Percentiles rank a stretch among this genome's conserved stretches.
Conservation (phyloP, 1,140 invertebrate genomes). For the Neomicropteryx cornuta region DNA sequence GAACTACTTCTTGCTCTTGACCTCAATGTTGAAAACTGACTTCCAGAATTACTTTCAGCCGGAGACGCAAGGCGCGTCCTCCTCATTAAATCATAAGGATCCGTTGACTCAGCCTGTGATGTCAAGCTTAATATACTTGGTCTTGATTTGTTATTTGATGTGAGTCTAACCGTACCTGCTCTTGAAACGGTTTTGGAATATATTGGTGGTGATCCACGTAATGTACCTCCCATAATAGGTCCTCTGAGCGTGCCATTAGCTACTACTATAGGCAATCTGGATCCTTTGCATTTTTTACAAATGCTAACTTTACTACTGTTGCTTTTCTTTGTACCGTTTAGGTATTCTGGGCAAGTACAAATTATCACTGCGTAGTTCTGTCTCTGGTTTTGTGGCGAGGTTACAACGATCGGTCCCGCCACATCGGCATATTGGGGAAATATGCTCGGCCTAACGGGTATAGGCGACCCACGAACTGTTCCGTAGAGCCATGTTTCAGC, state of each 20-base stretch:
- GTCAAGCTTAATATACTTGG: constrained; percentile 45
- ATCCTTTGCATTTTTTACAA: constrained; percentile 72
- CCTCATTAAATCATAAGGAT: constrained; percentile 73
- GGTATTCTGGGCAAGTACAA: constrained; percentile 64
- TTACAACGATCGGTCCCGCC: constrained; percentile 40
- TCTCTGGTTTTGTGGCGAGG: constrained; percentile 36
- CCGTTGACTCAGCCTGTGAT: constrained; percentile 38
- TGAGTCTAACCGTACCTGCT: constrained; percentile 48
- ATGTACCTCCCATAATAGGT: no score
- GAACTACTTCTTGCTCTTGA: constrained; percentile 49
- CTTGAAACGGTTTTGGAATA: no score
- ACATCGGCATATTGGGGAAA: constrained; percentile 43
- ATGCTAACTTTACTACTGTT: constrained; percentile 54
- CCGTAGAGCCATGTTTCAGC: constrained; percentile 74
- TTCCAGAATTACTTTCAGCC: constrained; percentile 37
- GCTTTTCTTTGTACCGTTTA: constrained; percentile 58
- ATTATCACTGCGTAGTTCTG: constrained; percentile 54
- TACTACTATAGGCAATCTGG: constrained; percentile 50
- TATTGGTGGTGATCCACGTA: no score
- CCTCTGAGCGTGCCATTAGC: constrained; percentile 43
- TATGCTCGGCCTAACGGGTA: constrained; percentile 27
- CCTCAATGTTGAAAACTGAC: constrained; percentile 37
- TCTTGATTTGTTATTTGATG: constrained; percentile 41
- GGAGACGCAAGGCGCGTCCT: constrained; percentile 56
- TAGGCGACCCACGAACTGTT: constrained; percentile 50